These are phyloP conservation scores for Cerceris rybyensis DNA, from an alignment of 2,888 invertebrate species.

Conservation along the genomic window DNA sequence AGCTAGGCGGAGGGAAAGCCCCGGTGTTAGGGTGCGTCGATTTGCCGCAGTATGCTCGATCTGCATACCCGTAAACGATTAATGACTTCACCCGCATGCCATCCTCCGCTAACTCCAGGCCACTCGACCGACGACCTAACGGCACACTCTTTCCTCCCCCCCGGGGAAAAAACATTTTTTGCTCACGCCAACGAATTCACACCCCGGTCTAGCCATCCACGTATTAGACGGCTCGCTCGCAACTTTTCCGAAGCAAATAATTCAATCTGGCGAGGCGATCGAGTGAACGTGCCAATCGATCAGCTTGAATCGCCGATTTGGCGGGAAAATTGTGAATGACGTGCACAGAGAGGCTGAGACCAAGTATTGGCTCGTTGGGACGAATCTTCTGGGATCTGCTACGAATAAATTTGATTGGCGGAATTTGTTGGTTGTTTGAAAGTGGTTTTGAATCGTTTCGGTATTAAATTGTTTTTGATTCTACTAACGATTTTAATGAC, in stretches of 20 bases:
- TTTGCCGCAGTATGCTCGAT: constrained; percentile 42
- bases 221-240: not conserved
- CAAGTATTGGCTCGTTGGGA: no score
- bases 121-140: not conserved
- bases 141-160: no score
- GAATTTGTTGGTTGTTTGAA: no score
- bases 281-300: not conserved
- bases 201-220: not conserved
- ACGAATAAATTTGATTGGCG: no score
- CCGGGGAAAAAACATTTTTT: constrained; percentile 20
- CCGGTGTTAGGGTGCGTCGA: constrained; percentile 36
- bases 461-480: no score
- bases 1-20: constrained; percentile 23
- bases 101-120: not conserved
- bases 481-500: no score
- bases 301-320: not conserved
- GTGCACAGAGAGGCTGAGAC: no score
- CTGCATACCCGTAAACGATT: constrained; percentile 59
- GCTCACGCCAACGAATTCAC: constrained; percentile 9
- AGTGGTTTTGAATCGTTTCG: no score
- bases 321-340: not conserved
- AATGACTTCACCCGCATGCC: constrained; percentile 40
- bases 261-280: constrained; percentile 60
- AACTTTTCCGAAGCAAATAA: constrained; percentile 66
- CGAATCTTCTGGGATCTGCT: no score